phyloP scores from a whole-genome alignment of 2,113 vertebrate genomes.

The Ageneiosus marmoratus region DNA sequence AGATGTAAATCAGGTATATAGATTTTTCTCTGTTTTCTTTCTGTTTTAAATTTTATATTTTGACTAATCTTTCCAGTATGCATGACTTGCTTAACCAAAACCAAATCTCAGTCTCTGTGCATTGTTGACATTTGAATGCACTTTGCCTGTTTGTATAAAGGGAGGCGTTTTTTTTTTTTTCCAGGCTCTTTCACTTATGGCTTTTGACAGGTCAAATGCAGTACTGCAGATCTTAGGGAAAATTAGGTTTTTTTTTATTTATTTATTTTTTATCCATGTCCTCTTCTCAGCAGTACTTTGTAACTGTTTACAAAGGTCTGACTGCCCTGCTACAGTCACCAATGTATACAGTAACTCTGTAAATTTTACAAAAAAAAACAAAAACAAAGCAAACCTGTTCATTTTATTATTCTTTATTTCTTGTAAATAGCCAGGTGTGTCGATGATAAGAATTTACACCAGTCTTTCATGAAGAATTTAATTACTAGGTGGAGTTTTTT shows the following conservation, averaged over 20 bases:
- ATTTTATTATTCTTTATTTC: neutral
- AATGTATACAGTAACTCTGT: neutral
- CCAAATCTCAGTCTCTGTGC: neutral
- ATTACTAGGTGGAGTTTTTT: conserved; percentile 36
- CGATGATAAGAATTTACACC: conserved; percentile 27
- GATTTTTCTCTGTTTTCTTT: too few species aligned
- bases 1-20: neutral
- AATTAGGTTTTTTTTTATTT: too few species aligned
- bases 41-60: neutral
- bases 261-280: conserved; percentile 32
- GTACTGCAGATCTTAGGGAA: neutral
- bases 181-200: neutral
- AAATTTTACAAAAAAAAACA: neutral
- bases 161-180: neutral
- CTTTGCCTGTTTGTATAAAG: neutral
- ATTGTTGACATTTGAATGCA: neutral
- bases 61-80: neutral
- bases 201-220: conserved; percentile 33
- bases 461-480: conserved; percentile 20
- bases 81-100: conserved; percentile 2
- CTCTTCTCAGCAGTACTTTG: conserved; percentile 12
- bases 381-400: neutral
- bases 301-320: conserved; percentile 9
- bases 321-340: neutral
- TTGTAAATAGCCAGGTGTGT: neutral